Conservation (phyloP, 2,888 invertebrate species). For the Ptychoptera albimana region DNA sequence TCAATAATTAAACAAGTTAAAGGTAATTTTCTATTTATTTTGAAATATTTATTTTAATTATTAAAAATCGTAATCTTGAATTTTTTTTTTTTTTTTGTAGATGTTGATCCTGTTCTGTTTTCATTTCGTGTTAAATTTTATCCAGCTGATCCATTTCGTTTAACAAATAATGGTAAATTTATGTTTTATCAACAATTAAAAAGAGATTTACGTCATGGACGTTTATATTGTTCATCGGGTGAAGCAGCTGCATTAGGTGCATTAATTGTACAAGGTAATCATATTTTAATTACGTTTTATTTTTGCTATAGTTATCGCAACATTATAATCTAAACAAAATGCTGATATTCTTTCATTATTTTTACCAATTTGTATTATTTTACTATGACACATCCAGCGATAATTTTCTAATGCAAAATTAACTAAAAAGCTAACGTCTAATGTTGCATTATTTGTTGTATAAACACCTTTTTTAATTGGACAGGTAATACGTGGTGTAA, state of each 20-base stretch:
- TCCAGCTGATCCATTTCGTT: slow-evolving; percentile 81
- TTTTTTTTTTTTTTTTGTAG: slow-evolving; percentile 34
- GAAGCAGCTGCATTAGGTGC: slow-evolving; percentile 84
- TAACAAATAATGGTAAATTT: slow-evolving; percentile 90
- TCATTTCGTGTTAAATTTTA: slow-evolving; percentile 97
- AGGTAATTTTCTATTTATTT: slow-evolving; percentile 37
- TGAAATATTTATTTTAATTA: background rate
- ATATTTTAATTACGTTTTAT: too few relatives aligned
- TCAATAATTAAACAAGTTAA: slow-evolving; percentile 82
- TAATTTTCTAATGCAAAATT: slow-evolving; percentile 1
- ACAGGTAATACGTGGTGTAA: slow-evolving; percentile 1
- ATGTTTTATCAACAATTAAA: slow-evolving; percentile 93
- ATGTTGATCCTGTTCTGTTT: slow-evolving; percentile 79
- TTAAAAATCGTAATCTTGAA: too few relatives aligned
- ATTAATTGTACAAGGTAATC: slow-evolving; percentile 76
- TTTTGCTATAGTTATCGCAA: too few relatives aligned
- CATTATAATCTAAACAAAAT: too few relatives aligned
- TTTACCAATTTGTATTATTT: background rate
- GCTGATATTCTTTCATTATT: too few relatives aligned
- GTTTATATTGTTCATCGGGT: slow-evolving; percentile 78
- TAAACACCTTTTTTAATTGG: slow-evolving; percentile 1
- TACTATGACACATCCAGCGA: background rate
- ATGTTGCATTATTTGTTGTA: background rate
- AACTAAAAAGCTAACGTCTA: background rate
- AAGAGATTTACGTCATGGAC: slow-evolving; percentile 85